Conservation (phyloP, 2,113 vertebrate genomes). For the Protobothrops mucrosquamatus region DNA sequence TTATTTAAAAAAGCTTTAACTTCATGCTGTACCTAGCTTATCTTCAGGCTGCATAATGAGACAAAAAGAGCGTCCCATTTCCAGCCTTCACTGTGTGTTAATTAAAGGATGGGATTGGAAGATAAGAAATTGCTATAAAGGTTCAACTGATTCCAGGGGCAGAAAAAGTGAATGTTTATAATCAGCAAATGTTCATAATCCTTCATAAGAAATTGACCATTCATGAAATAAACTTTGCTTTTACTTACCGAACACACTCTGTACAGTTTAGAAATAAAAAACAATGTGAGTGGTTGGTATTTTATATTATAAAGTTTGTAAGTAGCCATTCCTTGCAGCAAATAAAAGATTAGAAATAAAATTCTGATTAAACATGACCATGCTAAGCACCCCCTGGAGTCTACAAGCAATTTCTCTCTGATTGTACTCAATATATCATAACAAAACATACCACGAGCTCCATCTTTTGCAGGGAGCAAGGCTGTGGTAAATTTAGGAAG, state of each 20-base stretch:
- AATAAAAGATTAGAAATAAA: slow-evolving; percentile 2
- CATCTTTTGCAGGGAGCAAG: background rate
- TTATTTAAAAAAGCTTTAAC: slow-evolving; percentile 25
- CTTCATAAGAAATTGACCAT: background rate
- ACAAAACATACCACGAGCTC: background rate
- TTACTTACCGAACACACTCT: background rate
- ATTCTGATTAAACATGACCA: background rate
- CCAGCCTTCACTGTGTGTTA: slow-evolving; percentile 35
- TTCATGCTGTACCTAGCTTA: slow-evolving; percentile 17
- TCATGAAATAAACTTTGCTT: background rate
- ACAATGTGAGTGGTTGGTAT: background rate
- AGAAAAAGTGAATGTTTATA: slow-evolving; percentile 1
- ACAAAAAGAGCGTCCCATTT: slow-evolving; percentile 11
- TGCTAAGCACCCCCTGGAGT: background rate
- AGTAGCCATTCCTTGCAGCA: background rate
- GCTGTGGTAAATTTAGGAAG: background rate
- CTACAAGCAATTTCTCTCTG: background rate
- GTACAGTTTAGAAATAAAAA: slow-evolving; percentile 11
- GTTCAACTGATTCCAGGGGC: slow-evolving; percentile 28
- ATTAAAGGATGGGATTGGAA: slow-evolving; percentile 43
- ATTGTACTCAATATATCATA: background rate
- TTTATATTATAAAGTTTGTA: background rate
- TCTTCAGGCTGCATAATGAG: slow-evolving; percentile 29
- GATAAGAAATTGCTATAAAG: slow-evolving; percentile 39
- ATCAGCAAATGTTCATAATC: slow-evolving; percentile 27